phyloP scores from a whole-genome alignment of 2,888 invertebrate species.

The Saturnia japonica region DNA sequence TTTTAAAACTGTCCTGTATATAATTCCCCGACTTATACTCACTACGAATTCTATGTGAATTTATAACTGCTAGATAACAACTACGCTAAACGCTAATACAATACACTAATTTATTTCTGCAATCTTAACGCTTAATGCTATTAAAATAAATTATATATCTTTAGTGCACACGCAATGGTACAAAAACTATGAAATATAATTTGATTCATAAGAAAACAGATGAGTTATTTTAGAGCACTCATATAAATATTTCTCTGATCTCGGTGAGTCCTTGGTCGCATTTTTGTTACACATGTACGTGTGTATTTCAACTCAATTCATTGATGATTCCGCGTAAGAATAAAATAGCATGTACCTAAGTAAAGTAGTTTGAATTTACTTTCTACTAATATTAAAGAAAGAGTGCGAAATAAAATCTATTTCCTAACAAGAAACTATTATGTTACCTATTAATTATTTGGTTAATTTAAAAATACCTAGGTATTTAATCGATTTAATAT shows the following conservation, averaged over 20 bases:
- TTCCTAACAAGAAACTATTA: no score
- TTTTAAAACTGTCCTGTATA: no score
- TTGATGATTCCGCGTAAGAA: conserved; percentile 3
- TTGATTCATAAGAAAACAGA: conserved; percentile 28
- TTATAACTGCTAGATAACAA: not conserved
- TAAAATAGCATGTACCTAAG: not conserved
- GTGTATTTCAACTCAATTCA: not conserved
- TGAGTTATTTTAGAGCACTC: conserved; percentile 24
- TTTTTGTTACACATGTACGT: not conserved
- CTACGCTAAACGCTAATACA: not conserved
- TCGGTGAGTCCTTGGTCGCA: conserved; percentile 14
- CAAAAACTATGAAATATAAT: not conserved
- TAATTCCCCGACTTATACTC: no score
- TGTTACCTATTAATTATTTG: no score
- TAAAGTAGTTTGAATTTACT: not conserved
- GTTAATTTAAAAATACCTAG: no score
- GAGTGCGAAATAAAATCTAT: not conserved
- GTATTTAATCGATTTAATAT: no score
- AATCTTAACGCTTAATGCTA: not conserved
- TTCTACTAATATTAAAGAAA: no score
- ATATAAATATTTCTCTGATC: conserved; percentile 25
- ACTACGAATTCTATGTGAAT: no score
- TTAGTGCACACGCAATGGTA: not conserved
- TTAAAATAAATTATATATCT: conserved; percentile 3
- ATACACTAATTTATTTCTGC: not conserved